Percentiles rank a stretch among this genome's conserved stretches.
Conservation (phyloP, 2,888 invertebrate species). For the Spisula subtruncata region DNA sequence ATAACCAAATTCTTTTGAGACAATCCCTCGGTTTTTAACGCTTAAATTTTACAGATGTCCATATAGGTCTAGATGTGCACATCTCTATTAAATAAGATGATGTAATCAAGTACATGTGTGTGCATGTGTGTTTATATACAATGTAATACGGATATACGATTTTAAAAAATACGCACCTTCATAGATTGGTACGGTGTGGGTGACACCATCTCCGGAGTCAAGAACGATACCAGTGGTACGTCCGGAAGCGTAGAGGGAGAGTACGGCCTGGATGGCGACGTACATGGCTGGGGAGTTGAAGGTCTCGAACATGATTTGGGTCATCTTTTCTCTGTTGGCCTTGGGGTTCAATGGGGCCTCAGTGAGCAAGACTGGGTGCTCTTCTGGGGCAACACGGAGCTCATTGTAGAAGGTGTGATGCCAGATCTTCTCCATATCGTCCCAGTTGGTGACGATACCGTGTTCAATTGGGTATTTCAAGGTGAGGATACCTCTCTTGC, state of each 20-base stretch:
- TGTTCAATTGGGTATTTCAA: slow-evolving; percentile 63
- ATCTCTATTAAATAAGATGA: no score
- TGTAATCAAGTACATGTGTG: no score
- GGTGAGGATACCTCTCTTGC: slow-evolving; percentile 89
- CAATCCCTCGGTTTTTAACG: no score
- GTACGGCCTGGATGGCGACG: slow-evolving; percentile 97
- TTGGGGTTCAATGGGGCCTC: slow-evolving; percentile 97
- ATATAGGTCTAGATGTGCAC: no score
- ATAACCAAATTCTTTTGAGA: no score
- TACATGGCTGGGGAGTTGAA: slow-evolving; percentile 98
- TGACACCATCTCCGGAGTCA: slow-evolving; percentile 98
- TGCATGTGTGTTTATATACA: background rate
- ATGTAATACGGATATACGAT: background rate
- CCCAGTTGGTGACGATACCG: slow-evolving; percentile 67
- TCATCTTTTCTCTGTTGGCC: slow-evolving; percentile 97
- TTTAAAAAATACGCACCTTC: slow-evolving; percentile 89
- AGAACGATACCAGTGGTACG: slow-evolving; percentile 66
- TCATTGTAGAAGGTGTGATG: slow-evolving; percentile 65
- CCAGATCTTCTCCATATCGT: slow-evolving; percentile 67
- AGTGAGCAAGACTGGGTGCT: slow-evolving; percentile 88
- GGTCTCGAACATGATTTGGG: slow-evolving; percentile 90
- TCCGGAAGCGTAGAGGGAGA: slow-evolving; percentile 97
- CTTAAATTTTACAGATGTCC: no score
- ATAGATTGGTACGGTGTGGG: slow-evolving; percentile 98
- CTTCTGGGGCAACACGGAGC: slow-evolving; percentile 63